Conservation (phyloP, 2,113 vertebrate species). For the Sarotherodon lohbergeri region DNA sequence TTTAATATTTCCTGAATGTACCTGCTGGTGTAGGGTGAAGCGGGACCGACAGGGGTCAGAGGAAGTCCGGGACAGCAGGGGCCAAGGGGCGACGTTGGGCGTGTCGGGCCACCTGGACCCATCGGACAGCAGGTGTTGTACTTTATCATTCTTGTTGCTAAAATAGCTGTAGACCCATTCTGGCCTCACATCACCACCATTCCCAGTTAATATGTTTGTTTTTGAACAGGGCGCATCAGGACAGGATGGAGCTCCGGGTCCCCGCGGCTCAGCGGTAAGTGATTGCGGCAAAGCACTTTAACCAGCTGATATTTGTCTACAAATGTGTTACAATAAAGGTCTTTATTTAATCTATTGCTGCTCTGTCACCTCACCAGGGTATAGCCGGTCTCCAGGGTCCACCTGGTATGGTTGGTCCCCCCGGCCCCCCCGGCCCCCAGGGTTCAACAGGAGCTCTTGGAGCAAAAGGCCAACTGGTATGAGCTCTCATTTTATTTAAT, state of each 20-base stretch:
- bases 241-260: slow-evolving; percentile 45
- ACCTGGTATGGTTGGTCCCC: slow-evolving; percentile 78
- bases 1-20: neutral
- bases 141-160: neutral
- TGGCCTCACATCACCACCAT: neutral
- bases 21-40: slow-evolving; percentile 79
- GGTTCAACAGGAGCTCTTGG: slow-evolving; percentile 86
- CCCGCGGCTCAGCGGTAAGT: slow-evolving; percentile 49
- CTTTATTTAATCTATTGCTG: neutral
- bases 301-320: neutral
- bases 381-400: slow-evolving; percentile 81
- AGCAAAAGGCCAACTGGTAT: slow-evolving; percentile 91
- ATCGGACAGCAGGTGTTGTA: slow-evolving; percentile 78
- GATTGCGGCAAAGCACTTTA: neutral
- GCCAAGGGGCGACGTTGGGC: slow-evolving; percentile 84
- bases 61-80: slow-evolving; percentile 90
- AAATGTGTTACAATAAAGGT: neutral
- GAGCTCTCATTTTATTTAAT: neutral
- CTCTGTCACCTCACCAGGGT: slow-evolving; percentile 69
- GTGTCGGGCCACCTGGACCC: slow-evolving; percentile 76
- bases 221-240: slow-evolving; percentile 44
- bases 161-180: neutral
- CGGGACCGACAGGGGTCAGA: slow-evolving; percentile 88
- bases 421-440: slow-evolving; percentile 86
- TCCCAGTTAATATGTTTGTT: neutral